Percentiles rank a stretch among this genome's conserved stretches.
Evolutionary conservation across 2,888 invertebrate genomes (phyloP).

Genomic region (Hypolimnas misippus): DNA sequence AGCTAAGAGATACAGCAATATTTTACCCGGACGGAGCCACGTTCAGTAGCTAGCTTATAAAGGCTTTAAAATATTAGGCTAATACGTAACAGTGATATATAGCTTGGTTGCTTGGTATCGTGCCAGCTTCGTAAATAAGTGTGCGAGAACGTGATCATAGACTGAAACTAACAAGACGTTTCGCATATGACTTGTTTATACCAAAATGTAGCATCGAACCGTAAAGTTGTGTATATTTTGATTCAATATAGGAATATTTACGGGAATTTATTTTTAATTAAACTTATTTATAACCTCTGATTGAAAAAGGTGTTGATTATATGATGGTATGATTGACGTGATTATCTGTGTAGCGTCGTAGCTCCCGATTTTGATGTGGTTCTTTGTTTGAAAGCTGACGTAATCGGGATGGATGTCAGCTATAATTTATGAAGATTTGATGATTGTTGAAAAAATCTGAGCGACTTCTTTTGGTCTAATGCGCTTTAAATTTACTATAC

Average conservation of each 20-base stretch:
- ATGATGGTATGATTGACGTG: too few relatives aligned
- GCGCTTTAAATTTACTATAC: too few relatives aligned
- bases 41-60: conserved; percentile 16
- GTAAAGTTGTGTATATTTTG: neutral
- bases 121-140: conserved; percentile 37
- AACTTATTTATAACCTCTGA: too few relatives aligned
- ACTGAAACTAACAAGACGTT: conserved; percentile 24
- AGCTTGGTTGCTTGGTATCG: conserved; percentile 30
- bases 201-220: neutral
- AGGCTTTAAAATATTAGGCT: conserved; percentile 28
- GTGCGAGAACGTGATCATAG: conserved; percentile 31
- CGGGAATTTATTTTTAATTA: too few relatives aligned
- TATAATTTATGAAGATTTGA: too few relatives aligned
- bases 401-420: too few relatives aligned
- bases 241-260: neutral
- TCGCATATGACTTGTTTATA: conserved; percentile 17
- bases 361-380: too few relatives aligned
- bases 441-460: too few relatives aligned
- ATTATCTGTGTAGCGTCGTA: too few relatives aligned
- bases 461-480: too few relatives aligned
- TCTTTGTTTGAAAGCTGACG: too few relatives aligned
- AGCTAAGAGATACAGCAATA: neutral
- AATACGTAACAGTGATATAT: conserved; percentile 29
- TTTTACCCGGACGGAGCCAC: neutral
- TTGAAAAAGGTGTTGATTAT: too few relatives aligned